Base-by-base conservation (phyloP, 2,113 vertebrate genomes). In the Gadus macrocephalus region DNA sequence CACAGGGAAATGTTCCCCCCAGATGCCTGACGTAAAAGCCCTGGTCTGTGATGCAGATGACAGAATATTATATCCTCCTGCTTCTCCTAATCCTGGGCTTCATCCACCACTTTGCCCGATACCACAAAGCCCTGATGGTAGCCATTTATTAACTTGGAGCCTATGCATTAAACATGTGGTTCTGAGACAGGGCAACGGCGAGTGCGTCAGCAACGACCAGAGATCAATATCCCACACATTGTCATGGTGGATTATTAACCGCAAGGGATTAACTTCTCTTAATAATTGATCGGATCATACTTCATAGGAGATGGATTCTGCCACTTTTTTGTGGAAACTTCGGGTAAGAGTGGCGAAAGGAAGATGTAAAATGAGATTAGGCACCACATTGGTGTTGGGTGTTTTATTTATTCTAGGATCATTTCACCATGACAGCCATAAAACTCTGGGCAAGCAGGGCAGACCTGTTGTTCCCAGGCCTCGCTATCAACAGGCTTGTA, bases 401-500 rank as follows among this genome's bases (percentile, higher is more conserved):
- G 38, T 9, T 14, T 49, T 14, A 12, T 49, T 49, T 49, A 5
- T 11, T 2, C 6, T 16, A 12, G 17, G 8, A 68, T 58, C 31
- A 35, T 58, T 53, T 66, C 27, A 68, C 27, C 58, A 5, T 14
- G 38, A 58, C n/a, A 11, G 42, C 60, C 64, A 76, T 84, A 84
- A 88, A 86, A 79, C 67, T 69, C n/a, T 66, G 38, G 65, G 62
- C 1, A 22, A 62, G 62, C 73, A 66, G 70, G 72, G 11, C 55
- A 9, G 58, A 67, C 64, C 38, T 58, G n/a, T 74, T 70, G 80
- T 80, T 80, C 77, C 77, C 78, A 81, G 76, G 71, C 27, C 53
- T 66, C 68, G 16, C 53, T 77, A 69, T 85, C 64, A 70, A 66
- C 70, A 69, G 61, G 31, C 49, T 27, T 63, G 69, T 65, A 20